Evolutionary conservation across 2,113 vertebrate genomes (phyloP), one percentile per base, ranked within the genome.

Genomic region (Excalfactoria chinensis): DNA sequence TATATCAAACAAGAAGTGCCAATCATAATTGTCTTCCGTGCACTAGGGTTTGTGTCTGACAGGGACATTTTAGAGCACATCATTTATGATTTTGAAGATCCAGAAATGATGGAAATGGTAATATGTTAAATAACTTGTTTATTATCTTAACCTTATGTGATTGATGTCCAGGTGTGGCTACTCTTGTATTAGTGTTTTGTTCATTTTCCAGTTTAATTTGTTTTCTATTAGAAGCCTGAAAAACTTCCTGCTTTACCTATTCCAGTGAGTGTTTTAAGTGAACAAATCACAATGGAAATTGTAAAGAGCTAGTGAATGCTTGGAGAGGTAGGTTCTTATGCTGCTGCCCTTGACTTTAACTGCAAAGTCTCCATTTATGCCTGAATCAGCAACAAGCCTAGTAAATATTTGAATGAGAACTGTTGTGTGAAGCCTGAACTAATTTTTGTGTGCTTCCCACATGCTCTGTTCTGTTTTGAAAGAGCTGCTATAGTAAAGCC

Each of bases 91-190:
- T 99, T 99, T 88, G 99, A 99, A 89, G 99, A 99, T 95, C 99
- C 99, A 4, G 99, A 99, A 97, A 99, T 99, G 99, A 99, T 99
- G 99, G 99, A 99, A 97, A 99, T 99, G 99, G 99, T 99, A 98
- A 97, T 41, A 69, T 56, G 67, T 60, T 75, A 72, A 88, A 75
- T 83, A 58, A 76, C 13, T 74, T 48, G 11, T n/a, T 73, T 80
- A 18, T 12, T 80, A 16, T 44, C 34, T 40, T 78, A 22, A 3
- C 9, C 2, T 78, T 74, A 69, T 41, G 26, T 35, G 11, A 7
- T 32, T 35, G 11, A 7, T 32, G 11, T 58, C 30, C 58, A 1
- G 3, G 18, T 82, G n/a, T 56, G 17, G 14, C 25, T 67, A 43
- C 41, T 78, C 11, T 60, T 34, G 32, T 8, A 9, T 73, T 26